Percentiles rank a stretch among this genome's conserved stretches.
phyloP scores from a whole-genome alignment of 2,888 invertebrate genomes.

The Myopa tessellatipennis region DNA sequence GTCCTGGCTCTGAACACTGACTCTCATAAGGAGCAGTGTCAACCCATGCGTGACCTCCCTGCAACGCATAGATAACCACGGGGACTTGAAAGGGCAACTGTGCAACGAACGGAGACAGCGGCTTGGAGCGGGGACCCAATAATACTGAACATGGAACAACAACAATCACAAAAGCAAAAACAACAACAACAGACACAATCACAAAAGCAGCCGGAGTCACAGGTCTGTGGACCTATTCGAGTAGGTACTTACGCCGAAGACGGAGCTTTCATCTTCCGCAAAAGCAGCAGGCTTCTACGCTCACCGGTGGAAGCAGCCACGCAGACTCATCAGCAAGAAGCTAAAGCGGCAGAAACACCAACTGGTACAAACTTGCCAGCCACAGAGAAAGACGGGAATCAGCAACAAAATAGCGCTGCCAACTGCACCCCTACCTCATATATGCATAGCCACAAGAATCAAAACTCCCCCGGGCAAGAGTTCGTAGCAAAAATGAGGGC shows the following conservation, averaged over 20 bases:
- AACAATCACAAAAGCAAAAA: background rate
- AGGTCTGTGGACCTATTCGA: background rate
- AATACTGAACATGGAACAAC: background rate
- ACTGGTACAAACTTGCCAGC: background rate
- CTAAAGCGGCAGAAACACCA: background rate
- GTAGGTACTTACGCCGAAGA: background rate
- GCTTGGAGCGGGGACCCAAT: background rate
- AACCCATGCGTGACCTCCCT: slow-evolving; percentile 40
- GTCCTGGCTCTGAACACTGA: slow-evolving; percentile 42
- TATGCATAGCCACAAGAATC: background rate
- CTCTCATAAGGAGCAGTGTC: slow-evolving; percentile 34
- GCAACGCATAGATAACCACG: background rate
- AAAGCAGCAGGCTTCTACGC: background rate
- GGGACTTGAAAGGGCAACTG: slow-evolving; percentile 7
- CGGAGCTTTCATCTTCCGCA: background rate
- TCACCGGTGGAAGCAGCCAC: background rate
- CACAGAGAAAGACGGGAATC: too few species aligned
- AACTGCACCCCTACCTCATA: too few species aligned
- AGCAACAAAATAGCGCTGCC: too few species aligned
- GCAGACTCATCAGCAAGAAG: background rate
- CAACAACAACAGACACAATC: background rate
- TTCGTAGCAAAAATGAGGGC: slow-evolving; percentile 3
- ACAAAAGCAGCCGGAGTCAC: background rate
- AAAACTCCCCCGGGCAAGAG: slow-evolving; percentile 10
- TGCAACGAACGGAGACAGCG: slow-evolving; percentile 6